Evolutionary conservation across 2,113 vertebrate genomes (phyloP).

Genomic region (Hemibagrus wyckioides): DNA sequence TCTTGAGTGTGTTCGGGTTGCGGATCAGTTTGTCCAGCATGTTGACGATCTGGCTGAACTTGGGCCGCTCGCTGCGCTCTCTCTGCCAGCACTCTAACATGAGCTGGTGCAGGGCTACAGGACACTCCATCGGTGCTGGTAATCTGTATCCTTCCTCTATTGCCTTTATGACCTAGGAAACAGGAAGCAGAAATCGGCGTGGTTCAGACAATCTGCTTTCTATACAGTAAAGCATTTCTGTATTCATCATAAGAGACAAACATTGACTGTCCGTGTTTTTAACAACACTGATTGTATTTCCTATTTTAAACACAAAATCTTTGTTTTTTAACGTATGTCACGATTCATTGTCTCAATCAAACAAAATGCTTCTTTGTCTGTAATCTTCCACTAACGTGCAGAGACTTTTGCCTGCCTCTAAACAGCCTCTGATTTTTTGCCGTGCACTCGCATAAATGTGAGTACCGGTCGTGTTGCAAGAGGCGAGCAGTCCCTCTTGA

Average conservation of each 20-base stretch:
- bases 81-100: conserved; percentile 99
- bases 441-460: background rate
- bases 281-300: background rate
- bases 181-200: conserved; percentile 42
- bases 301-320: background rate
- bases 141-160: conserved; percentile 96
- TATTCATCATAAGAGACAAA: background rate
- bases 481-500: conserved; percentile 7
- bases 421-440: conserved; percentile 23
- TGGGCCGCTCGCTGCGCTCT: conserved; percentile 91
- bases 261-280: background rate
- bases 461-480: background rate
- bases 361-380: background rate
- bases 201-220: background rate
- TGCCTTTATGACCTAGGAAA: conserved; percentile 92
- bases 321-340: background rate
- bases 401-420: conserved; percentile 22
- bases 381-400: background rate
- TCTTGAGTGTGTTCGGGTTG: conserved; percentile 95
- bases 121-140: conserved; percentile 97
- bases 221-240: background rate
- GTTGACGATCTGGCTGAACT: conserved; percentile 98
- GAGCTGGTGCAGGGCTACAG: conserved; percentile 93
- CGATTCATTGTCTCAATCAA: background rate
- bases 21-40: conserved; percentile 99